Conservation (phyloP, 2,113 vertebrate species). For the Cryptomyrus ogoouensis region DNA sequence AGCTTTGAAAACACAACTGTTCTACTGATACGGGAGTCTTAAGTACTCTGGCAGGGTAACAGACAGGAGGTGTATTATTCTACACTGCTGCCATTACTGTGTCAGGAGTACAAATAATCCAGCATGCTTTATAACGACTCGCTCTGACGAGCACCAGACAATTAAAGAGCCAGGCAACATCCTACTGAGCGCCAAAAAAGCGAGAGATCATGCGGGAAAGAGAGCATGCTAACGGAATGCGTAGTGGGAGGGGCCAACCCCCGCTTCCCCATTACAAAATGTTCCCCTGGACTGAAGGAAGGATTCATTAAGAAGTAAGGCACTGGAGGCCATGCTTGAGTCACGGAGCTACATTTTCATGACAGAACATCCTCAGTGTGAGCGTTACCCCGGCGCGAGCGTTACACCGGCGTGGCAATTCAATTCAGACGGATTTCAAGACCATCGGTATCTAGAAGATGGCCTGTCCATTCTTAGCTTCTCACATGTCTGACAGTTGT, state of each 20-base stretch:
- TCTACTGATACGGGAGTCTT: neutral
- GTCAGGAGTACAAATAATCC: neutral
- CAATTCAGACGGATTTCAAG: neutral
- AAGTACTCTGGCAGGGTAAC: neutral
- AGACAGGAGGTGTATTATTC: neutral
- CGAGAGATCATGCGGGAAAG: neutral
- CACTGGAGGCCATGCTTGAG: conserved; percentile 5
- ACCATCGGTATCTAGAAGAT: neutral
- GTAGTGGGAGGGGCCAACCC: neutral
- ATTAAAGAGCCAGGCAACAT: neutral
- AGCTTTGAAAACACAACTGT: neutral
- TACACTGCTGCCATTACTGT: neutral
- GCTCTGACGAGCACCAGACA: neutral
- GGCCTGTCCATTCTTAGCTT: neutral
- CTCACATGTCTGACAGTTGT: neutral
- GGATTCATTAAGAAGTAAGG: neutral
- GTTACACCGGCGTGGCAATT: neutral
- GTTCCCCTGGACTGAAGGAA: neutral
- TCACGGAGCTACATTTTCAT: neutral
- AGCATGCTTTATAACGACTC: neutral
- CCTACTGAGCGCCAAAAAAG: neutral
- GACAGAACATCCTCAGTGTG: neutral
- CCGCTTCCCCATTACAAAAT: neutral
- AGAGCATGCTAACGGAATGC: neutral
- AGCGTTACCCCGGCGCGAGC: neutral